phyloP scores from a whole-genome alignment of 2,113 vertebrate species.

The Plectropomus leopardus region DNA sequence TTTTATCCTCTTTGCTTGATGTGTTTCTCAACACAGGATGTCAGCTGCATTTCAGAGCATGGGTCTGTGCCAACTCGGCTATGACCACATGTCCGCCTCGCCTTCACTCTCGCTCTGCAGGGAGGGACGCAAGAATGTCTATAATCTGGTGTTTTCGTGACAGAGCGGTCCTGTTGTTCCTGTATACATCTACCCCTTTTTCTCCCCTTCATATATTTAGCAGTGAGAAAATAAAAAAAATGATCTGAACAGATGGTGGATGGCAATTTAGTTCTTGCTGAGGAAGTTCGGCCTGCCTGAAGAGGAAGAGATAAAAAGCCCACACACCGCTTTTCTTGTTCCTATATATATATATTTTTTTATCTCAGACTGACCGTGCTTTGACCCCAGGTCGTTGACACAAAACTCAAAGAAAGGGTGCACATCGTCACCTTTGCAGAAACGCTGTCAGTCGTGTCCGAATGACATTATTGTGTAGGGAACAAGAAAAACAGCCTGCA shows the following conservation, averaged over 20 bases:
- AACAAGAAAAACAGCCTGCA: neutral
- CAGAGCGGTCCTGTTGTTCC: conserved; percentile 10
- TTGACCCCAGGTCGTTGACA: neutral
- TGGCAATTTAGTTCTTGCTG: neutral
- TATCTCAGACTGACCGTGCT: neutral
- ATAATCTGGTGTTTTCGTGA: conserved; percentile 46
- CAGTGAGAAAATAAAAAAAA: neutral
- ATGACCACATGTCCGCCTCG: conserved; percentile 16
- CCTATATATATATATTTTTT: neutral
- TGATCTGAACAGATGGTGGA: neutral
- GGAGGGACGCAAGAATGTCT: conserved; percentile 16
- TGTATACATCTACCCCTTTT: neutral
- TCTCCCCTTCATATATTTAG: neutral
- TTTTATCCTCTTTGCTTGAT: conserved; percentile 12
- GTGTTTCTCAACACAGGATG: conserved; percentile 58
- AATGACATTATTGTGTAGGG: neutral
- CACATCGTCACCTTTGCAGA: neutral
- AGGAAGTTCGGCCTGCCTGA: conserved; percentile 25
- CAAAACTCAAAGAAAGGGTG: neutral
- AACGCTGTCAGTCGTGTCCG: neutral
- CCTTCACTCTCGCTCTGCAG: neutral
- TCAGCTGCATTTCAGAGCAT: conserved; percentile 36
- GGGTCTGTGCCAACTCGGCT: conserved; percentile 27
- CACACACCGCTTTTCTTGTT: neutral
- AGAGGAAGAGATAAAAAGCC: conserved; percentile 35